Conservation (phyloP, 2,113 vertebrate genomes). For the Himantopus leucocephalus region DNA sequence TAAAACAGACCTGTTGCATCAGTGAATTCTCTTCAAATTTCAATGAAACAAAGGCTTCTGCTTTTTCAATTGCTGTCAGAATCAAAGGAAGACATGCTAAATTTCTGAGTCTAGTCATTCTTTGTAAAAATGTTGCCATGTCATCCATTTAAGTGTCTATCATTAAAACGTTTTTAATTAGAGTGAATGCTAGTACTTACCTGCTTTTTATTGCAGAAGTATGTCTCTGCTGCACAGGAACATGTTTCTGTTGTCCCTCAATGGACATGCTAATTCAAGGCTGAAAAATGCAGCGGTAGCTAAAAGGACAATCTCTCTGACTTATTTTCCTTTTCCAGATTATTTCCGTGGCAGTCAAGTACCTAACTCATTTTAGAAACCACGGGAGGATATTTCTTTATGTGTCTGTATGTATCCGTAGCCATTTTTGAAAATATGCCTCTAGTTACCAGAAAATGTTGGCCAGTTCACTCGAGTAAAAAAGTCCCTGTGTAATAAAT, state of each 20-base stretch:
- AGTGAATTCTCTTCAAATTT: neutral
- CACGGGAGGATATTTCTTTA: neutral
- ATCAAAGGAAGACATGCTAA: neutral
- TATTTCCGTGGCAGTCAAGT: neutral
- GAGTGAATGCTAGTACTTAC: neutral
- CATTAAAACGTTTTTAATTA: conserved; percentile 11
- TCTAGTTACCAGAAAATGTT: neutral
- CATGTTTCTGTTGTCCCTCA: neutral
- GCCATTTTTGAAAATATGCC: neutral
- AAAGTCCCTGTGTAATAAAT: neutral
- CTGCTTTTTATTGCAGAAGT: neutral
- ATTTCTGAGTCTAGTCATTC: conserved; percentile 22
- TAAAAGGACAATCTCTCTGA: neutral
- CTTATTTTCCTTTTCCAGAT: neutral
- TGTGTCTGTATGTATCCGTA: neutral
- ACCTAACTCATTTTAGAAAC: neutral
- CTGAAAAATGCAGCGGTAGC: neutral
- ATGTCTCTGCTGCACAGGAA: neutral
- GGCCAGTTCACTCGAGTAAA: neutral
- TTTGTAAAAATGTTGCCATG: conserved; percentile 31
- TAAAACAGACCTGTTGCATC: conserved; percentile 1
- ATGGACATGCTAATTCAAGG: neutral
- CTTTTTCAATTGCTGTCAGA: conserved; percentile 28
- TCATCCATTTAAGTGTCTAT: conserved; percentile 42
- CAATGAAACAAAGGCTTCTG: neutral